Evolutionary conservation across 2,113 vertebrate genomes (phyloP).

Genomic region (Oceanites oceanicus): DNA sequence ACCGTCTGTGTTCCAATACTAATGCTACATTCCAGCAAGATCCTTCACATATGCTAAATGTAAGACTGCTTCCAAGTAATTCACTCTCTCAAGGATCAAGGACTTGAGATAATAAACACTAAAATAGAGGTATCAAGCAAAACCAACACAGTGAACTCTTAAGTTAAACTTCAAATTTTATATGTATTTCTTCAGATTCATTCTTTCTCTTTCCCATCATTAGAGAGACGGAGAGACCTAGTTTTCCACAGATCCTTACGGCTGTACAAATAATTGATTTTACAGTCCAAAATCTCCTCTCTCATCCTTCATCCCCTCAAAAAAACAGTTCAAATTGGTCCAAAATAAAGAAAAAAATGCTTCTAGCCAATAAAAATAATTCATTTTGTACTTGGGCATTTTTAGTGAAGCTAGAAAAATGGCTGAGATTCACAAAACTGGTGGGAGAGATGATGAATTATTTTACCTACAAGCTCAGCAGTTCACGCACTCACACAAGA

Average conservation of each 20-base stretch:
- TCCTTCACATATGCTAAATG: constrained; percentile 36
- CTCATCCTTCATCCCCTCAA: constrained; percentile 27
- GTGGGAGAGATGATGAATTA: background rate
- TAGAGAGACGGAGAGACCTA: constrained; percentile 22
- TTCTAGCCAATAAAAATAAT: constrained; percentile 27
- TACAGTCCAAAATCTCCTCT: constrained; percentile 52
- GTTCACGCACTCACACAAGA: accelerated
- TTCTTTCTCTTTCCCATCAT: constrained; percentile 58
- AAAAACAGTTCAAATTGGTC: background rate
- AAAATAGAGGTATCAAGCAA: constrained; percentile 28
- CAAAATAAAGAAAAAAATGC: constrained; percentile 54
- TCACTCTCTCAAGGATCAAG: background rate
- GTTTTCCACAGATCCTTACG: constrained; percentile 37
- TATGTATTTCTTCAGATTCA: background rate
- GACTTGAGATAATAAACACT: constrained; percentile 62
- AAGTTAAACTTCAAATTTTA: constrained; percentile 48
- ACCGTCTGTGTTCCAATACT: background rate
- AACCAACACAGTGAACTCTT: constrained; percentile 28
- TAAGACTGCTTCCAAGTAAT: constrained; percentile 19
- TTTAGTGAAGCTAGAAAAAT: background rate
- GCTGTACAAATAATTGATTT: constrained; percentile 67
- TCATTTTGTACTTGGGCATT: background rate
- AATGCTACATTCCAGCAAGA: constrained; percentile 25
- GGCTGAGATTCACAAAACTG: background rate
- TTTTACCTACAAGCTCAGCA: background rate